These are phyloP conservation scores for Mylabris sibirica DNA, from an alignment of 2,888 invertebrate species.

Conservation along the genomic window DNA sequence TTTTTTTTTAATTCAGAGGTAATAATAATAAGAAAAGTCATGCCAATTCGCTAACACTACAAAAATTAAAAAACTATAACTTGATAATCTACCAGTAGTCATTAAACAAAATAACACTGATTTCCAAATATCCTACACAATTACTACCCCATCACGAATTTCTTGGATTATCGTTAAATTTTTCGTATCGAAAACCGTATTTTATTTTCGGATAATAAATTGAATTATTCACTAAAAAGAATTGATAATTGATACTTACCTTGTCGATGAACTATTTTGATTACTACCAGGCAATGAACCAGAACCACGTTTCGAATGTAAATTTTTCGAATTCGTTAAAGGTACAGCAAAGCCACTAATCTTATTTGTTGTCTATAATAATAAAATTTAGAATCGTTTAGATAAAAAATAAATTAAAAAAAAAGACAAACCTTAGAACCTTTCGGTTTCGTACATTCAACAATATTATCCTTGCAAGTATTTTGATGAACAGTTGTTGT, in stretches of 20 bases:
- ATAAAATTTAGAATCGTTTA: slow-evolving; percentile 6
- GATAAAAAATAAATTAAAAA: no score
- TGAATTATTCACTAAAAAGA: not conserved
- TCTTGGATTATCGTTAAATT: not conserved
- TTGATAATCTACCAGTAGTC: slow-evolving; percentile 35
- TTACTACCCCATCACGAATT: slow-evolving; percentile 19
- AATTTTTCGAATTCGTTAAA: slow-evolving; percentile 57
- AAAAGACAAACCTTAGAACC: slow-evolving; percentile 68
- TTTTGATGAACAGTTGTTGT: slow-evolving; percentile 87
- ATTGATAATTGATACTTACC: slow-evolving; percentile 45
- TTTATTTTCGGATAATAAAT: not conserved
- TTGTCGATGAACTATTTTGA: slow-evolving; percentile 55
- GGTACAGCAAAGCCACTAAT: slow-evolving; percentile 57
- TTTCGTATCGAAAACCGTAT: not conserved
- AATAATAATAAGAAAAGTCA: slow-evolving; percentile 28
- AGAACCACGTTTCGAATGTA: slow-evolving; percentile 57
- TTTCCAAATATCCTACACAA: slow-evolving; percentile 47
- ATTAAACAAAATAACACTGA: slow-evolving; percentile 28
- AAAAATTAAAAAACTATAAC: slow-evolving; percentile 43
- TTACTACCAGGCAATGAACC: slow-evolving; percentile 53
- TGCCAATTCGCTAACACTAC: slow-evolving; percentile 53
- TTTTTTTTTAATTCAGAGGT: slow-evolving; percentile 6
- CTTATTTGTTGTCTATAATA: slow-evolving; percentile 57
- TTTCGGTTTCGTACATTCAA: slow-evolving; percentile 81
- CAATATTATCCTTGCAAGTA: slow-evolving; percentile 86